A percentile compares a stretch with the other conserved stretches of the same genome.
These are phyloP conservation scores for Eristalinus sepulchralis DNA, from an alignment of 2,888 invertebrate genomes.

Conservation along the genomic window DNA sequence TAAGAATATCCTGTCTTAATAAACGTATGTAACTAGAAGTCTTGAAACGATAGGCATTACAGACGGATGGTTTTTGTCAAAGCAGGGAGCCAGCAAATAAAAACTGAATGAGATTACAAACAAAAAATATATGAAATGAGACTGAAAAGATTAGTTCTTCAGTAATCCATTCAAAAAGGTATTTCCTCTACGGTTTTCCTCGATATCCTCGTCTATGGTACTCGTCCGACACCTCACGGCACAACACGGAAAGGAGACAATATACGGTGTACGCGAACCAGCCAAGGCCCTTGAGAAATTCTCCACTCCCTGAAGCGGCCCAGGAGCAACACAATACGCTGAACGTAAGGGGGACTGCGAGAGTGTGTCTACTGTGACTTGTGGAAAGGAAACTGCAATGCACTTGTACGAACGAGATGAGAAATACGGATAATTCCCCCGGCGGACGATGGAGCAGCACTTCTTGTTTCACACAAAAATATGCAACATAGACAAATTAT, in stretches of 20 bases:
- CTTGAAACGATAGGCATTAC: too few relatives aligned
- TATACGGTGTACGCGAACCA: conserved; percentile 44
- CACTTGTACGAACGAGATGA: conserved; percentile 65
- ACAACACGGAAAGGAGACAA: conserved; percentile 11
- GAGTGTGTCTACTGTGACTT: conserved; percentile 14
- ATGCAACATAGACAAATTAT: not conserved
- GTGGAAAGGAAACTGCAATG: conserved; percentile 58
- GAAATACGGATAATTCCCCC: conserved; percentile 56
- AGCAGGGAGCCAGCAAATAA: not conserved
- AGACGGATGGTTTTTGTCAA: too few relatives aligned
- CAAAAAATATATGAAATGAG: not conserved
- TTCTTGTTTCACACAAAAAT: conserved; percentile 75
- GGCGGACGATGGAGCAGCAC: conserved; percentile 59
- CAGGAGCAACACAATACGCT: conserved; percentile 43
- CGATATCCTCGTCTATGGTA: conserved; percentile 4
- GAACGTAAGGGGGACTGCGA: conserved; percentile 6
- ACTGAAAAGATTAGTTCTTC: not conserved
- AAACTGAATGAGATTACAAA: conserved; percentile 13
- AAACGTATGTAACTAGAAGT: too few relatives aligned
- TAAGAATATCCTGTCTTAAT: too few relatives aligned
- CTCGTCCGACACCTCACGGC: not conserved
- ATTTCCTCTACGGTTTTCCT: conserved; percentile 22
- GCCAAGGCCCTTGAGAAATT: conserved; percentile 66
- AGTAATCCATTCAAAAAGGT: not conserved
- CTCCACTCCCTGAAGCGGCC: conserved; percentile 57